phyloP scores from a whole-genome alignment of 2,113 vertebrate genomes.

The Serinus canaria region DNA sequence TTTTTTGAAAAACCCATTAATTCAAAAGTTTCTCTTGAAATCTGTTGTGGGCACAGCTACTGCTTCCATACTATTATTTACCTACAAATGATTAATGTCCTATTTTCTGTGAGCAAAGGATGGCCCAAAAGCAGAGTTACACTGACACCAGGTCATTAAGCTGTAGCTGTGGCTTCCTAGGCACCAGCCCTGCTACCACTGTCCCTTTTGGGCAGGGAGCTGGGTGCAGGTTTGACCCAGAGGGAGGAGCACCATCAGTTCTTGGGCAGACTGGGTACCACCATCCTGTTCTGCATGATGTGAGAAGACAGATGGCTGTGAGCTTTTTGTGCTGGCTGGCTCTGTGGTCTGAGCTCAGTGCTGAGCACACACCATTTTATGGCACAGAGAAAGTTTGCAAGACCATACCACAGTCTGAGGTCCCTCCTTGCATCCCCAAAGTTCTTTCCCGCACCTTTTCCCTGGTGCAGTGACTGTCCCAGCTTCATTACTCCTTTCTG shows the following conservation, averaged over 20 bases:
- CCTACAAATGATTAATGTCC: background rate
- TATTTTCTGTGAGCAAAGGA: background rate
- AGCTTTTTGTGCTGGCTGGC: background rate
- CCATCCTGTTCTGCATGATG: background rate
- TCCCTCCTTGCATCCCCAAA: background rate
- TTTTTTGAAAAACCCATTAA: background rate
- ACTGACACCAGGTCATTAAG: background rate
- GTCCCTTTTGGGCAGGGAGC: fast-evolving
- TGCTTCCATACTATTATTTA: background rate
- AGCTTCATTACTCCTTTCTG: background rate
- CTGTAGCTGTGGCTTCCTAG: background rate
- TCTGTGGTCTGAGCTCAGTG: background rate
- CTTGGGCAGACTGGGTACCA: background rate
- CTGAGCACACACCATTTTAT: background rate
- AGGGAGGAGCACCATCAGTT: background rate
- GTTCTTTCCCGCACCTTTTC: background rate
- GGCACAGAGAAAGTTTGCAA: background rate
- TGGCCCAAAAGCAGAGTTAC: background rate
- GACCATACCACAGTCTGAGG: background rate
- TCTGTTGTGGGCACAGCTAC: background rate
- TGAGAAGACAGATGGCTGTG: background rate
- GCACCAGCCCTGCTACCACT: background rate
- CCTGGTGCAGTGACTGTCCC: background rate
- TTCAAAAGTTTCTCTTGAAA: background rate
- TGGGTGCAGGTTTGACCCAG: background rate